These are phyloP conservation scores for Orthosia gracilis DNA, from an alignment of 2,888 invertebrate species.

Conservation along the genomic window DNA sequence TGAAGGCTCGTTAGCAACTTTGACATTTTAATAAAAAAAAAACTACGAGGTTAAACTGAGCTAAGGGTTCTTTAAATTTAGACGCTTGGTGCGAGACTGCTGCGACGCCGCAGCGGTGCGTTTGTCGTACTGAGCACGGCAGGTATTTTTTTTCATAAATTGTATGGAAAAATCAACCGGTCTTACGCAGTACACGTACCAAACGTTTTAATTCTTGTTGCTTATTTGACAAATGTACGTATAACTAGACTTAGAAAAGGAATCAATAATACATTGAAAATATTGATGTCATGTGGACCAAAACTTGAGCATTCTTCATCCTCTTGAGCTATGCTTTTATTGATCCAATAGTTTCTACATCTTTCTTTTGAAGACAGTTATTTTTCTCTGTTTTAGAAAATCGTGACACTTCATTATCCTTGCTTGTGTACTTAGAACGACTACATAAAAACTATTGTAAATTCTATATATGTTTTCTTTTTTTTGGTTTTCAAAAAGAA, in stretches of 20 bases:
- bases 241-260: neutral
- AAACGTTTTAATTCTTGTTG: neutral
- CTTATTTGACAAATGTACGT: slow-evolving; percentile 5
- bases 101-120: too few relatives aligned
- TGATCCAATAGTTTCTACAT: neutral
- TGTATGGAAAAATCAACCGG: too few relatives aligned
- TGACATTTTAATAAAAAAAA: slow-evolving; percentile 38
- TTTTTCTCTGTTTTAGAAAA: neutral
- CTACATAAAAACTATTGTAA: neutral
- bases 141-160: too few relatives aligned
- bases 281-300: neutral
- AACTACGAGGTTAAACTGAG: slow-evolving; percentile 11
- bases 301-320: neutral
- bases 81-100: too few relatives aligned
- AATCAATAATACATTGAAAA: neutral
- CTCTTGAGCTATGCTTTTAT: neutral
- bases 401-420: neutral
- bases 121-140: too few relatives aligned
- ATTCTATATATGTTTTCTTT: too few relatives aligned
- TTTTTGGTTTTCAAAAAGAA: neutral
- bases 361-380: neutral
- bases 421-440: neutral
- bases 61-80: too few relatives aligned
- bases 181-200: too few relatives aligned
- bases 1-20: slow-evolving; percentile 51